phyloP scores from a whole-genome alignment of 2,888 invertebrate species.

The Drosophila conformis region DNA sequence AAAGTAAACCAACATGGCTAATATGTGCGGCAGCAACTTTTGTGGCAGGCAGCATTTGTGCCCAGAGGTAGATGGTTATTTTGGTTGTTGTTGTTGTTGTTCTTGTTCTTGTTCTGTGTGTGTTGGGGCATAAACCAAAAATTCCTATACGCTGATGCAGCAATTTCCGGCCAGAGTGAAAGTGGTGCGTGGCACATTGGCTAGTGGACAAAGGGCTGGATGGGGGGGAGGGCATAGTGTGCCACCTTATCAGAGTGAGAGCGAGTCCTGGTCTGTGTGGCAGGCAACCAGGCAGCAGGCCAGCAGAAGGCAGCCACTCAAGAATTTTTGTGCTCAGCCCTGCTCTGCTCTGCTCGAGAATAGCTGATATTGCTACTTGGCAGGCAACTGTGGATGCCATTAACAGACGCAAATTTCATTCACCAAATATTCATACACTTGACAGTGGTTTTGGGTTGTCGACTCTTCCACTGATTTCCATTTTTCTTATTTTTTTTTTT shows the following conservation, averaged over 20 bases:
- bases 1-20: slow-evolving; percentile 79
- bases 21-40: slow-evolving; percentile 63
- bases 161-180: slow-evolving; percentile 77
- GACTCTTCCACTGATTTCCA: slow-evolving; percentile 12
- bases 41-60: slow-evolving; percentile 14
- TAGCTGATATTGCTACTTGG: slow-evolving; percentile 62
- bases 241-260: slow-evolving; percentile 8
- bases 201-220: slow-evolving; percentile 16
- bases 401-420: slow-evolving; percentile 69
- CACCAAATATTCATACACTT: slow-evolving; percentile 74
- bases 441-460: slow-evolving; percentile 34
- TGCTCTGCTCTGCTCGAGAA: slow-evolving; percentile 25
- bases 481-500: background rate
- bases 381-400: slow-evolving; percentile 53
- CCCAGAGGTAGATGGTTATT: slow-evolving; percentile 6
- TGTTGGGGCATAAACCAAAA: slow-evolving; percentile 74
- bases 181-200: slow-evolving; percentile 73
- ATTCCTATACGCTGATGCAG: slow-evolving; percentile 80
- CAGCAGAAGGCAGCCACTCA: slow-evolving; percentile 39
- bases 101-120: slow-evolving; percentile 17
- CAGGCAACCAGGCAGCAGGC: no score
- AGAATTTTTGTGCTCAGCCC: slow-evolving; percentile 45
- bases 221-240: background rate
- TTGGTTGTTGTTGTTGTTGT: background rate
- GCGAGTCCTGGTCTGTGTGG: background rate